Base-by-base conservation (phyloP, 2,113 vertebrate genomes). In the Todiramphus chloris region DNA sequence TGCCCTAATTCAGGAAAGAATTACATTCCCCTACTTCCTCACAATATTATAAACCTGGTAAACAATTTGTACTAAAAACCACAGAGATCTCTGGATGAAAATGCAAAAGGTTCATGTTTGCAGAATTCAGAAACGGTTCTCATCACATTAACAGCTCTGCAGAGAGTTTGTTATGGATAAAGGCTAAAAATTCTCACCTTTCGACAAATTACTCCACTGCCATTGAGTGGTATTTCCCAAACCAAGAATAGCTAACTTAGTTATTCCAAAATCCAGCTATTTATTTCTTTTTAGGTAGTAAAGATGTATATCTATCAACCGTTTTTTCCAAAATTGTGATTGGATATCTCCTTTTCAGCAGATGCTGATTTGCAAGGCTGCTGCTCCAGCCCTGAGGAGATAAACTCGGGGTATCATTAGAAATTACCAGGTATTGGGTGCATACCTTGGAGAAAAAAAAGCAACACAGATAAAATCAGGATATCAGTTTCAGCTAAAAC, bases 381-480 rank as follows among this genome's bases (percentile, higher is more conserved):
- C 77, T 79, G 56, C 37, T 60, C 44, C 35, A 37, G 55, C 83
- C 64, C 82, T 7, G 8, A 82, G 90, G 87, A 96, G 82, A 87
- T 82, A 39, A 88, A 64, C 72, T 80, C 25, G 11, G 80, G 74
- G 30, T 77, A 75, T 76, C 95, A 96, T 91, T 86, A 77, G 87
- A 88, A 93, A 94, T 80, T 17, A 51, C 33, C 2, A 85, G 82
- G 74, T 59, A 89, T 6, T 85, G 80, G 96, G 70, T 70, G 77
- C 67, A 91, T 66, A 87, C 78, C 81, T 87, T 62, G 48, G 67
- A 96, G 74, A 87, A 95, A 96, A 96, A 95, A 96, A 96, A 68
- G 67, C 69, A 76, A 24, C 27, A 5, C 51, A 91, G 97, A 97
- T 97, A 94, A 82, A 35, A 96, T 96, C 30, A 0, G 80, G 51